Evolutionary conservation across 2,888 invertebrate genomes (phyloP).

Genomic region (Dynastes hyllus): DNA sequence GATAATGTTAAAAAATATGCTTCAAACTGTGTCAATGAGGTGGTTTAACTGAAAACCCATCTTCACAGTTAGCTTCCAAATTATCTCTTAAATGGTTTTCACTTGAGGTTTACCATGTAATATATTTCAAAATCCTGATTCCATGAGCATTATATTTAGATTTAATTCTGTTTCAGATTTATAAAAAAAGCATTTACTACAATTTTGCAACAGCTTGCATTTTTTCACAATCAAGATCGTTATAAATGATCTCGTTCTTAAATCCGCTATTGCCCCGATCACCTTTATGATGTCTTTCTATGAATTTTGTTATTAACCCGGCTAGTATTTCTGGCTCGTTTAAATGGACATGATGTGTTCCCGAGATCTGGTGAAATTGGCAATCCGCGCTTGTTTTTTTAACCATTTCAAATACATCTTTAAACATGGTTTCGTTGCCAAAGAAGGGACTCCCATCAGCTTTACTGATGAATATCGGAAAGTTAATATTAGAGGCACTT

Average conservation of each 20-base stretch:
- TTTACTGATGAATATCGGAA: conserved; percentile 79
- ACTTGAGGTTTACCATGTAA: too few species aligned
- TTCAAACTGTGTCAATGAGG: too few species aligned
- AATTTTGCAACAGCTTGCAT: neutral
- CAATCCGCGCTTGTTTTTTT: conserved; percentile 74
- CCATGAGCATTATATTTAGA: too few species aligned
- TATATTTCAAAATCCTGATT: too few species aligned
- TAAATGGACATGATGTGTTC: conserved; percentile 85
- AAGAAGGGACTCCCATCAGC: conserved; percentile 64
- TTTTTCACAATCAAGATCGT: neutral
- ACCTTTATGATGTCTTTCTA: conserved; percentile 45
- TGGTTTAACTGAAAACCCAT: too few species aligned
- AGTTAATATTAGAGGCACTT: conserved; percentile 74
- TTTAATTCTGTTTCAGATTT: too few species aligned
- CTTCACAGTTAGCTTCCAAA: too few species aligned
- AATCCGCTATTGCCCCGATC: conserved; percentile 43
- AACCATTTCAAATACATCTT: conserved; percentile 69
- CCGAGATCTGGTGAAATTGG: conserved; percentile 75
- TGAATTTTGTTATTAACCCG: conserved; percentile 36
- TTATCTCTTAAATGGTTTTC: too few species aligned
- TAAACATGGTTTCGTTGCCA: conserved; percentile 44
- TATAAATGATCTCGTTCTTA: conserved; percentile 45
- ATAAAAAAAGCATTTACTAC: too few species aligned
- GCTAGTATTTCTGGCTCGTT: conserved; percentile 75
- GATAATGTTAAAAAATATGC: too few species aligned